Base-by-base conservation (phyloP, 53 echinoderm and acorn worm genomes). In the Holothuria leucospilota region DNA sequence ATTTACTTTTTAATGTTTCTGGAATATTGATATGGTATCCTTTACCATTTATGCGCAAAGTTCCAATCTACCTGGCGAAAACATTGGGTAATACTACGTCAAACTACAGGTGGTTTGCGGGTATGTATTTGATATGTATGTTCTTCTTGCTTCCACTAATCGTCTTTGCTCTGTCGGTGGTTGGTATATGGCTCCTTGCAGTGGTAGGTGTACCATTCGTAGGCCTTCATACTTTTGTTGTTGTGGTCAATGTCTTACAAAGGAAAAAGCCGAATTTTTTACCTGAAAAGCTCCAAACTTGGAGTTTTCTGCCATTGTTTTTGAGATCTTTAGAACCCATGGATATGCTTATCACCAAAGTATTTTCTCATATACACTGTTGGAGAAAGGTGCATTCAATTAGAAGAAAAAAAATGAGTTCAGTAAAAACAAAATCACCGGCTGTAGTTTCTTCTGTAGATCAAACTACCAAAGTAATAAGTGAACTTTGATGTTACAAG, bases 1-100 rank as follows among this genome's bases (percentile, higher is more conserved):
- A 95, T 88, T 82, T 98, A 11, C 88, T 98, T 75, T 98, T 98
- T 90, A 98, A 98, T 77, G 88, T 98, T 67, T 88, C 93, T 39
- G 98, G 93, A 11, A 98, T 98, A 49, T 34, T 94, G 18, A 18
- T 98, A 39, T 95, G 98, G 97, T 97, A 95, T 79, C 98, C 98
- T 8, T 26, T 98, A 23, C 93, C 98, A 14, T 20, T 89, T 18
- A 93, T 97, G 93, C 82, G 98, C 16, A 87, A 90, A 34, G 85
- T 95, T n/a, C 98, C 98, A 20, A 89, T 98, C 58, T 63, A 72
- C 49, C 65, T 98, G 24, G 98, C 98, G 71, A 95, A 98, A 82
- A 82, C 82, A 68, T 90, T 95, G 0, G 98, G 98, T 79, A 98
- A 98, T 90, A 98, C 98, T 1, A 98, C 98, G 0, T 93, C 98